These are phyloP conservation scores for Agonopterix heracliana DNA, from an alignment of 2,888 invertebrate genomes.

Conservation along the genomic window DNA sequence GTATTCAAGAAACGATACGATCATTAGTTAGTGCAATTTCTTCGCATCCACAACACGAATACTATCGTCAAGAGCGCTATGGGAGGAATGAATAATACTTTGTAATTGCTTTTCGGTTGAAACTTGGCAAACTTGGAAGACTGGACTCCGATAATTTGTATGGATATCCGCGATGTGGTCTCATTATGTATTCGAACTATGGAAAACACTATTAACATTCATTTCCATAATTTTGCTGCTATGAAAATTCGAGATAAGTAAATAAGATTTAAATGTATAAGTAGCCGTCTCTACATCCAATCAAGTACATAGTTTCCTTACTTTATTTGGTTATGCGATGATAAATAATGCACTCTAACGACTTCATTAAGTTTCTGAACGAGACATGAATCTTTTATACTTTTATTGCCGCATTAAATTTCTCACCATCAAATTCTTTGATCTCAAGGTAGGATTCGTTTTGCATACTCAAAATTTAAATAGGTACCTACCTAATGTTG, in stretches of 20 bases:
- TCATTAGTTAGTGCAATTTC: constrained; percentile 73
- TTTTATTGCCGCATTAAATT: no score
- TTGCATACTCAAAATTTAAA: no score
- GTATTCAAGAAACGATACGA: constrained; percentile 69
- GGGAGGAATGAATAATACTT: constrained; percentile 56
- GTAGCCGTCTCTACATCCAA: no score
- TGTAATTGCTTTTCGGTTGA: constrained; percentile 55
- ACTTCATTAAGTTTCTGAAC: no score
- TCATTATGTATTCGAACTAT: constrained; percentile 35
- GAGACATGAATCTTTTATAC: no score
- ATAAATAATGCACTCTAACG: no score
- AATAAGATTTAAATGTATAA: no score
- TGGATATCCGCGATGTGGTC: constrained; percentile 36
- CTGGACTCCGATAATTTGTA: constrained; percentile 43
- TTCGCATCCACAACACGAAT: constrained; percentile 57
- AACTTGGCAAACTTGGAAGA: constrained; percentile 43
- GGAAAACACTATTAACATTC: constrained; percentile 31
- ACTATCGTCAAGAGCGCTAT: constrained; percentile 45
- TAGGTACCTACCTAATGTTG: no score
- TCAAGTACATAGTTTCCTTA: no score
- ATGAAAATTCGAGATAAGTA: neutral
- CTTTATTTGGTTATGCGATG: no score
- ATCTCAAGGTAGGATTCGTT: no score
- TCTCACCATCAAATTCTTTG: no score
- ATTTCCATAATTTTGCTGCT: constrained; percentile 33